Evolutionary conservation across 2,888 invertebrate species (phyloP), one percentile per base, ranked within the genome.

Genomic region (Lithosia quadra): DNA sequence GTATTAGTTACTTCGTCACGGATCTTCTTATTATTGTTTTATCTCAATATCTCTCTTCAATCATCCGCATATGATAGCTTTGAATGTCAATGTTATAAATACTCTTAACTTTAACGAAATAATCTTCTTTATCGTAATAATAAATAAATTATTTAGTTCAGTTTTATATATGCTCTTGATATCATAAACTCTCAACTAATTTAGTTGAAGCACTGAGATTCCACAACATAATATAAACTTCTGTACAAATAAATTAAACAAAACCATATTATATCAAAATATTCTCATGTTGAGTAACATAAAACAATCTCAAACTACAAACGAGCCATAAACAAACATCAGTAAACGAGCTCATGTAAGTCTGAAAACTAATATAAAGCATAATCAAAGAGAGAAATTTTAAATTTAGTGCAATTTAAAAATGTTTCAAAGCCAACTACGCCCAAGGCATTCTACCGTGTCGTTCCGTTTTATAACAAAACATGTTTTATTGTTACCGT

Each of bases 401-500:
- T 57, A 70, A 72, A 71, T 67, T 67, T 73, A 67, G 56, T 71
- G 59, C 61, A 69, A 69, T 76, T 74, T 73, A 67, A 67, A 68
- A 67, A 65, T 66, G 63, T 66, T 71, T 71, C 63, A 66, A 74
- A 76, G 63, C 65, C 68, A 62, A 71, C 67, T 57, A 39, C 62
- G 67, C 72, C 67, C 18, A 61, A 28, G 69, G 79, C 71, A 28
- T 74, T 73, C 65, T 66, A 62, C 49, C 64, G 73, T 77, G 70
- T 77, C 76, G 78, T 76, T 76, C 62, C 76, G 76, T 76, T 79
- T 83, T 79, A 81, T 73, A 83, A 77, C 79, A 72, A 77, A 79
- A 75, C 77, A 70, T 81, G 82, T 85, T 85, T 85, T 84, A 83
- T 79, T 83, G 82, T 78, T 68, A 71, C 72, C 71, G 71, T 79